These are phyloP conservation scores for Apostichopus leukothele DNA, from an alignment of 53 echinoderm and acorn worm species.

Conservation along the genomic window DNA sequence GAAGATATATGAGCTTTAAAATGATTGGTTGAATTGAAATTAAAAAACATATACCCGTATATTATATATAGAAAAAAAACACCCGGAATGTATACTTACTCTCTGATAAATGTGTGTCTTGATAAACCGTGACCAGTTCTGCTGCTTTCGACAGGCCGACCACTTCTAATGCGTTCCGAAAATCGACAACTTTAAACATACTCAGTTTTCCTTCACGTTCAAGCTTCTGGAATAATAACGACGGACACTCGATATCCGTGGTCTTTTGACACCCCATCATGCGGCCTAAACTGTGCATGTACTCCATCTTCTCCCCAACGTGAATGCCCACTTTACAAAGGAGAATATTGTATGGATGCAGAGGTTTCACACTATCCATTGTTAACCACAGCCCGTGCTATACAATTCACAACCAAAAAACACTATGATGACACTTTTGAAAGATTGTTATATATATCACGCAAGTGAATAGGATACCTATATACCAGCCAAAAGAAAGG, in stretches of 20 bases:
- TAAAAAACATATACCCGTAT: too few species aligned
- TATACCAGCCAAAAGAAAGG: too few species aligned
- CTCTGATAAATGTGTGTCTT: background rate
- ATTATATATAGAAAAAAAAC: too few species aligned
- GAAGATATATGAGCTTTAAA: too few species aligned
- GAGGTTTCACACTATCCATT: background rate
- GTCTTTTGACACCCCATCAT: constrained; percentile 16
- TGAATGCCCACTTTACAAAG: background rate
- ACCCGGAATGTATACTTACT: background rate
- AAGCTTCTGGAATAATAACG: constrained; percentile 8
- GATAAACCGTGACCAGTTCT: background rate
- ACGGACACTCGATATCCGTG: background rate
- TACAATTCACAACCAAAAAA: too few species aligned
- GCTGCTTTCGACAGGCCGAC: constrained; percentile 18
- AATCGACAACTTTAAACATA: background rate
- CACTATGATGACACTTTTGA: too few species aligned
- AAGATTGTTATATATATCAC: too few species aligned
- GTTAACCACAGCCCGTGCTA: background rate
- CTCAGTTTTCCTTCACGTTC: background rate
- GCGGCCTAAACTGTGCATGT: background rate
- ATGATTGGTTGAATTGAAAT: too few species aligned
- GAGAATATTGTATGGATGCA: constrained; percentile 26
- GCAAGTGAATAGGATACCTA: too few species aligned
- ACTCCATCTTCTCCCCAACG: background rate
- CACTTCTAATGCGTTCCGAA: constrained; percentile 7